Evolutionary conservation across 2,113 vertebrate species (phyloP).

Genomic region (Myotis brandtii): DNA sequence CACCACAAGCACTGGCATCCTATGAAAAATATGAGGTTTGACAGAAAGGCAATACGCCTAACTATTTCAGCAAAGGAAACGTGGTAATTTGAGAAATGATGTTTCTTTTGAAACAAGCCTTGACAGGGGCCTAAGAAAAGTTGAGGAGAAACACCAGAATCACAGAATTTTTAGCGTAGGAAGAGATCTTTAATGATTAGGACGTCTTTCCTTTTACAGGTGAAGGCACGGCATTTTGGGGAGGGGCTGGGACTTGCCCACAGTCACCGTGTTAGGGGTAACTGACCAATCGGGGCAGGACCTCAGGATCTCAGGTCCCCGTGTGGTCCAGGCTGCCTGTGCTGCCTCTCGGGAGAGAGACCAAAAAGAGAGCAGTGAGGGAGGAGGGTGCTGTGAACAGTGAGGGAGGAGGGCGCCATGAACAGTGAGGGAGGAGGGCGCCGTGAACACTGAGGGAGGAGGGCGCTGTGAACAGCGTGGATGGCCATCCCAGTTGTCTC

Average conservation of each 20-base stretch:
- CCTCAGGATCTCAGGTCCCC: background rate
- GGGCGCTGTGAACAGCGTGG: too few species aligned
- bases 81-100: background rate
- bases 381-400: too few species aligned
- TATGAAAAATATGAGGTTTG: background rate
- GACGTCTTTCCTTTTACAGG: background rate
- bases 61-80: background rate
- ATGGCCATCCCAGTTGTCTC: too few species aligned
- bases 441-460: too few species aligned
- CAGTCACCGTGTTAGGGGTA: background rate
- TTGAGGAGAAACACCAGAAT: background rate
- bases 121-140: background rate
- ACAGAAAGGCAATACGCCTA: background rate
- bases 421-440: too few species aligned
- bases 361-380: background rate
- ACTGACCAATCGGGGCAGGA: background rate
- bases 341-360: background rate
- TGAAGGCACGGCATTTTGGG: background rate
- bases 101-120: background rate
- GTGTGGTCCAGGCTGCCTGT: background rate
- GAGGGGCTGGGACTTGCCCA: background rate
- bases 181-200: background rate
- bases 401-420: too few species aligned
- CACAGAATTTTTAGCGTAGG: background rate
- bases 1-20: background rate